Evolutionary conservation across 2,113 vertebrate species (phyloP), one percentile per base, ranked within the genome.

Genomic region (Entomyzon cyanotis): DNA sequence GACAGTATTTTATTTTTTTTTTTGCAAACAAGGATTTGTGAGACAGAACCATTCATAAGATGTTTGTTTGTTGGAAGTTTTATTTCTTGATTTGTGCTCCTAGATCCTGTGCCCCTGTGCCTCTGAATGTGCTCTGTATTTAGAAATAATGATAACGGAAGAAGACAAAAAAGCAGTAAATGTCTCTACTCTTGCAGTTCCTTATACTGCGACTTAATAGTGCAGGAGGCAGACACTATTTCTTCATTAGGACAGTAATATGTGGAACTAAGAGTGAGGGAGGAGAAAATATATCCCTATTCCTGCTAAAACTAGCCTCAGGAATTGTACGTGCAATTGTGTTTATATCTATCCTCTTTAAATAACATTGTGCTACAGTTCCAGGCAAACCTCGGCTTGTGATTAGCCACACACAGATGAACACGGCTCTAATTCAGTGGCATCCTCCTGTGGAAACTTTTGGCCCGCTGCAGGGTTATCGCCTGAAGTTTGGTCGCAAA

Each of bases 351-450:
- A 53, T 87, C 56, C 17, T 94, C 50, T 74, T 68, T 5, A 93
- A 96, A 93, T 96, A 96, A 93, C 49, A 14, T 96, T 95, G 77
- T 98, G 74, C 94, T 98, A 52, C 96, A 99, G 99, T 99, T 98
- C 99, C 99, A 97, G 99, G 99, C 39, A 99, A 98, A 98, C 99
- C 99, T 84, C 98, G 99, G 3, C 99, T 99, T 67, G 99, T 99
- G 98, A 99, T 99, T 95, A 99, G 99, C 97, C 98, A 99, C 94
- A 99, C 99, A 62, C 99, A 99, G 98, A 99, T 99, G 99, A 99
- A 99, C 95, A 99, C 99, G 9, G 99, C 99, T 95, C 98, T 99
- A 75, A 98, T 99, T 95, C 99, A 99, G 95, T 99, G 99, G 99
- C 99, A 99, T 87, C 98, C 99, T 70, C 99, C 99, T 8, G 96